Conservation (phyloP, 2,113 vertebrate species). For the Melanerpes formicivorus region DNA sequence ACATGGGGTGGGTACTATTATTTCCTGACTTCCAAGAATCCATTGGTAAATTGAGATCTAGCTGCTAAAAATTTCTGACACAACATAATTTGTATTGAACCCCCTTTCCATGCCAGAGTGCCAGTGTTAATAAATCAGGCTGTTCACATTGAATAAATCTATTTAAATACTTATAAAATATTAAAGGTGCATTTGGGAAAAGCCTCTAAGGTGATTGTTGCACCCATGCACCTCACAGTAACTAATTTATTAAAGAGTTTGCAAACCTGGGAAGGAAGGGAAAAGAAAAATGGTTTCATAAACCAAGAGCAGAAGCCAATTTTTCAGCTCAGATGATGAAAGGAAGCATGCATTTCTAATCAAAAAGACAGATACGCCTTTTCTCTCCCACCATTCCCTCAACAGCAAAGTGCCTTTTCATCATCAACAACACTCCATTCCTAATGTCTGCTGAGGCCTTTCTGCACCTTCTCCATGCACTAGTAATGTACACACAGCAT, state of each 20-base stretch:
- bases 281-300: slow-evolving; percentile 87
- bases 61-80: slow-evolving; percentile 74
- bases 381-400: slow-evolving; percentile 81
- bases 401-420: slow-evolving; percentile 84
- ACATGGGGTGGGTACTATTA: slow-evolving; percentile 52
- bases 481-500: slow-evolving; percentile 81
- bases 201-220: slow-evolving; percentile 84
- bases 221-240: slow-evolving; percentile 82
- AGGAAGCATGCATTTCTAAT: slow-evolving; percentile 87
- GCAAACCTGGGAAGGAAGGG: slow-evolving; percentile 83
- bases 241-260: slow-evolving; percentile 88
- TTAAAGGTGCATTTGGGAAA: slow-evolving; percentile 85
- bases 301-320: slow-evolving; percentile 84
- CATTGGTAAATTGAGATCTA: slow-evolving; percentile 68
- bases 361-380: slow-evolving; percentile 86
- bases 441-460: slow-evolving; percentile 82
- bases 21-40: slow-evolving; percentile 62
- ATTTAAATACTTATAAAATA: slow-evolving; percentile 89
- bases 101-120: slow-evolving; percentile 66
- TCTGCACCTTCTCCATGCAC: slow-evolving; percentile 79
- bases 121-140: slow-evolving; percentile 80
- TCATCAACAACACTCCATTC: slow-evolving; percentile 85
- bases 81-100: slow-evolving; percentile 76
- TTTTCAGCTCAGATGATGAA: slow-evolving; percentile 85
- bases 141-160: slow-evolving; percentile 83